phyloP scores from a whole-genome alignment of 2,888 invertebrate genomes.

The Agonopterix alstromeriana region DNA sequence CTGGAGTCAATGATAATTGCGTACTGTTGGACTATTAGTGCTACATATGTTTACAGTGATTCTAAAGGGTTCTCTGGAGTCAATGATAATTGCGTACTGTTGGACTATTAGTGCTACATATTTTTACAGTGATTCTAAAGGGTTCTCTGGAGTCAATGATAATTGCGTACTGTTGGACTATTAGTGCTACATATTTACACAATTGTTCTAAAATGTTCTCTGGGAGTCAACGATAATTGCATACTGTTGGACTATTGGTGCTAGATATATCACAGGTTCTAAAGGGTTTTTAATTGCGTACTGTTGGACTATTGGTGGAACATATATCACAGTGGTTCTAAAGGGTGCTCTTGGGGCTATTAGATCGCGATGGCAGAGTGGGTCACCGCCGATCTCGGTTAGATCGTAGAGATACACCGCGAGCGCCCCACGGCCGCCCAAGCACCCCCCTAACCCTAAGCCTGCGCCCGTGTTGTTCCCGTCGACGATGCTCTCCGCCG shows the following conservation, averaged over 20 bases:
- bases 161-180: not conserved
- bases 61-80: no score
- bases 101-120: not conserved
- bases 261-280: no score
- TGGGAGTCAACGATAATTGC: slow-evolving; percentile 13
- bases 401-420: slow-evolving; percentile 53
- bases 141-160: no score
- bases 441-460: slow-evolving; percentile 10
- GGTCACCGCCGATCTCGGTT: slow-evolving; percentile 16
- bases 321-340: slow-evolving; percentile 12
- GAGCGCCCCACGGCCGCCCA: slow-evolving; percentile 26
- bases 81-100: not conserved
- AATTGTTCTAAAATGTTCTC: slow-evolving; percentile 26
- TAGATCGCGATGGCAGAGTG: slow-evolving; percentile 44
- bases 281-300: no score
- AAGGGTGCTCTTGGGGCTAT: slow-evolving; percentile 32
- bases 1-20: slow-evolving; percentile 1
- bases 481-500: slow-evolving; percentile 20
- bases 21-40: not conserved
- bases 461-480: not conserved
- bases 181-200: not conserved
- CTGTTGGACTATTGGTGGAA: not conserved
- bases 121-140: slow-evolving; percentile 9
- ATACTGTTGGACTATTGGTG: no score
- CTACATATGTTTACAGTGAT: not conserved